Evolutionary conservation across 2,113 vertebrate genomes (phyloP).

Genomic region (Microcebus murinus): DNA sequence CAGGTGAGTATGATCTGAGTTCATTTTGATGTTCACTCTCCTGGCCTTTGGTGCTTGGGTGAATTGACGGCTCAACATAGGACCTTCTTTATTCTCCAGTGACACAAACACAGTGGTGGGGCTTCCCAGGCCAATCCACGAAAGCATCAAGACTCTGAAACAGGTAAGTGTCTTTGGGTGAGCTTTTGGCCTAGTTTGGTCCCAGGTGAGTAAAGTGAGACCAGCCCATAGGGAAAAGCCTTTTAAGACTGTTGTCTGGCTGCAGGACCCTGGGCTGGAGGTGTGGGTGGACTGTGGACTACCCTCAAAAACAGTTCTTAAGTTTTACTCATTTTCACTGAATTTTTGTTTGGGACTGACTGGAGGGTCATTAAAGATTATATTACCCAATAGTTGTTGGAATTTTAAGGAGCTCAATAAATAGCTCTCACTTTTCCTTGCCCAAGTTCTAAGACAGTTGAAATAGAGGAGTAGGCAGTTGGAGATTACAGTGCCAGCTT

Average conservation of each 20-base stretch:
- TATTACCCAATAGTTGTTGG: neutral
- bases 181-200: conserved; percentile 44
- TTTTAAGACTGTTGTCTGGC: neutral
- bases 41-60: neutral
- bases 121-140: conserved; percentile 96
- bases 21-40: neutral
- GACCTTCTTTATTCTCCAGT: conserved; percentile 83
- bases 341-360: neutral
- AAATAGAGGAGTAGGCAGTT: neutral
- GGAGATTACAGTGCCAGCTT: neutral
- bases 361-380: neutral
- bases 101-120: conserved; percentile 98
- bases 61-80: conserved; percentile 1
- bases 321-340: neutral
- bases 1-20: conserved; percentile 86
- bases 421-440: neutral
- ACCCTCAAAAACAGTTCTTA: neutral
- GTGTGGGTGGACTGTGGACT: neutral
- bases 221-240: neutral
- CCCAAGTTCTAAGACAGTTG: neutral
- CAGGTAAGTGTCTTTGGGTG: conserved; percentile 86
- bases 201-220: conserved; percentile 38
- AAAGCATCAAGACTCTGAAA: conserved; percentile 98
- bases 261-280: neutral
- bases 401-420: neutral